Conservation (phyloP, 1,140 invertebrate species). For the Caerostris darwini region DNA sequence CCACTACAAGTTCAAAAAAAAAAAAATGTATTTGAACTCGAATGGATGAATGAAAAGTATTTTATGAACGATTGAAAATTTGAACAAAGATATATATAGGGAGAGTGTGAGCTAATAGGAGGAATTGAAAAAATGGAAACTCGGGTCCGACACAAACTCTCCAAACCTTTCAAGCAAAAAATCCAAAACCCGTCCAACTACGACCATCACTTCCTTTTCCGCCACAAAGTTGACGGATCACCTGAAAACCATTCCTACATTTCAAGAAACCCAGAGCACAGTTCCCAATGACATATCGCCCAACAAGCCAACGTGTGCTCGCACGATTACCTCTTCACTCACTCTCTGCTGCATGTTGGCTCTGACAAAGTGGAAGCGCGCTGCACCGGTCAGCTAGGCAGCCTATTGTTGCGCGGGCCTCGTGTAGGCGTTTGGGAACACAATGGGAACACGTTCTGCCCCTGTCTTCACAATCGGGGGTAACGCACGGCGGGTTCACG, state of each 20-base stretch:
- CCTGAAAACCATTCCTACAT: neutral
- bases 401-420: neutral
- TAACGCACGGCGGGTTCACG: neutral
- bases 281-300: neutral
- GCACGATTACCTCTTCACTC: neutral
- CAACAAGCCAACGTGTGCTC: neutral
- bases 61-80: too few relatives aligned
- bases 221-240: neutral
- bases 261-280: too few relatives aligned
- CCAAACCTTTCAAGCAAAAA: too few relatives aligned
- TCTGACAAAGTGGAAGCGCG: neutral
- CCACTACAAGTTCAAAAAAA: too few relatives aligned
- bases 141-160: too few relatives aligned
- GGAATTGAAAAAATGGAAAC: too few relatives aligned
- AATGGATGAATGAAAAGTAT: too few relatives aligned
- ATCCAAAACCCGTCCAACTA: too few relatives aligned
- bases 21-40: too few relatives aligned
- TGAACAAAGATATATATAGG: too few relatives aligned
- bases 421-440: neutral
- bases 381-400: neutral
- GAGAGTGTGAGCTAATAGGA: too few relatives aligned
- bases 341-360: neutral
- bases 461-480: neutral
- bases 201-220: too few relatives aligned
- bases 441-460: constrained; percentile 5